Conservation (phyloP, 2,888 invertebrate species). For the Tromatobia lineatoria region DNA sequence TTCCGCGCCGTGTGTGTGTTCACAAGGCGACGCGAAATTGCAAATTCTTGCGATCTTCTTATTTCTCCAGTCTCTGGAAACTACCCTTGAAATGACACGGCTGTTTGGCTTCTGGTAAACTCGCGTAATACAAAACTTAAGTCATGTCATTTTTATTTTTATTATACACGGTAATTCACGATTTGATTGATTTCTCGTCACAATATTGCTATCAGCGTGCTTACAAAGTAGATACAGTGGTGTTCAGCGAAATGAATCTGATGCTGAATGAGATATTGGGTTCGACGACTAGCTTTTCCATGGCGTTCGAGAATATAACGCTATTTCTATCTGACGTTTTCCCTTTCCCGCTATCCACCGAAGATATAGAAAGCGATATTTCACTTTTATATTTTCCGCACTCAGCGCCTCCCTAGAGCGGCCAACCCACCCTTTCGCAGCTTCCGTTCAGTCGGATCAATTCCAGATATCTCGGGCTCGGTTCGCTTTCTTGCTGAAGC, state of each 20-base stretch:
- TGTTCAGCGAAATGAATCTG: constrained; percentile 39
- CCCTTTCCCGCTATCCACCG: constrained; percentile 9
- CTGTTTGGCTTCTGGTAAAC: background rate
- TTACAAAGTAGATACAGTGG: background rate
- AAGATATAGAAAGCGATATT: constrained; percentile 66
- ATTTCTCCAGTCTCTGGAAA: background rate
- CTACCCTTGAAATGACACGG: background rate
- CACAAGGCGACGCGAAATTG: constrained; percentile 38
- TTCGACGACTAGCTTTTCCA: constrained; percentile 1
- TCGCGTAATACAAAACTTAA: constrained; percentile 1
- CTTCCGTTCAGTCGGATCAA: constrained; percentile 59
- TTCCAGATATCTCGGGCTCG: constrained; percentile 56
- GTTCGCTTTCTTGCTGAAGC: constrained; percentile 11
- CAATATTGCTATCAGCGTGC: background rate
- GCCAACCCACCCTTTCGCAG: background rate
- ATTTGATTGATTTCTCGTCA: constrained; percentile 20
- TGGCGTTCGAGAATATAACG: constrained; percentile 34
- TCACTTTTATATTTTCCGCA: constrained; percentile 68
- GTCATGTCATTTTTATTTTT: background rate
- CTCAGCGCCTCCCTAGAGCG: constrained; percentile 32
- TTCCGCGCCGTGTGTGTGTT: constrained; percentile 25
- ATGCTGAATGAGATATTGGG: constrained; percentile 53
- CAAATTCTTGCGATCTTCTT: constrained; percentile 50
- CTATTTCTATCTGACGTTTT: constrained; percentile 23
- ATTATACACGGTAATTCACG: background rate